phyloP scores from a whole-genome alignment of 2,888 invertebrate species.

The Aproaerema taeniolella region DNA sequence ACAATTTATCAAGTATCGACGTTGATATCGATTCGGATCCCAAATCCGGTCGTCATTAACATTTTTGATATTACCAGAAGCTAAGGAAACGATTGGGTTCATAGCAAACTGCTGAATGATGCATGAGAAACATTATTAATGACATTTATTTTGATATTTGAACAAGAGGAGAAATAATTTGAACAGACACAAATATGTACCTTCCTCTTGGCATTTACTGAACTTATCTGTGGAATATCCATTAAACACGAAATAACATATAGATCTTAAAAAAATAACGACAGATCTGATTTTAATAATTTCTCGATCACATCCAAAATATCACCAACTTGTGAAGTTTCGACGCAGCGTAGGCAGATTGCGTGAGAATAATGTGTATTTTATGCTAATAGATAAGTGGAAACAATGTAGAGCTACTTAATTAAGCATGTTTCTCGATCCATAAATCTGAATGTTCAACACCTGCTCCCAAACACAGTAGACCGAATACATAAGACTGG shows the following conservation, averaged over 20 bases:
- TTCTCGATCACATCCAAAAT: constrained; percentile 17
- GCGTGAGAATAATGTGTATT: constrained; percentile 41
- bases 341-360: constrained; percentile 15
- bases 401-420: constrained; percentile 59
- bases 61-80: constrained; percentile 66
- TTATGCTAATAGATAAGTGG: constrained; percentile 41
- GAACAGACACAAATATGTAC: too few relatives aligned
- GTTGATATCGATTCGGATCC: constrained; percentile 45
- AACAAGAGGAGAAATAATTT: too few relatives aligned
- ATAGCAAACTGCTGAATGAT: constrained; percentile 66
- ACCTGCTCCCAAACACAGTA: constrained; percentile 29
- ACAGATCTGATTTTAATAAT: constrained; percentile 26
- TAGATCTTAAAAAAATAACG: not conserved
- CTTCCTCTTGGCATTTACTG: too few relatives aligned
- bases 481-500: constrained; percentile 17
- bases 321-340: constrained; percentile 18
- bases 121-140: constrained; percentile 47
- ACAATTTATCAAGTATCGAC: constrained; percentile 55
- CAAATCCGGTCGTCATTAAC: constrained; percentile 57
- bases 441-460: constrained; percentile 65
- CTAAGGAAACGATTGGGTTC: constrained; percentile 49
- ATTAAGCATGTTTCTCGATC: constrained; percentile 67
- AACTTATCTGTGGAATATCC: too few relatives aligned
- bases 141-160: too few relatives aligned
- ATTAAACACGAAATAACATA: not conserved